Percentiles rank a stretch among this genome's conserved stretches.
These are phyloP conservation scores for Colinus virginianus DNA, from an alignment of 2,113 vertebrate species.

Conservation along the genomic window DNA sequence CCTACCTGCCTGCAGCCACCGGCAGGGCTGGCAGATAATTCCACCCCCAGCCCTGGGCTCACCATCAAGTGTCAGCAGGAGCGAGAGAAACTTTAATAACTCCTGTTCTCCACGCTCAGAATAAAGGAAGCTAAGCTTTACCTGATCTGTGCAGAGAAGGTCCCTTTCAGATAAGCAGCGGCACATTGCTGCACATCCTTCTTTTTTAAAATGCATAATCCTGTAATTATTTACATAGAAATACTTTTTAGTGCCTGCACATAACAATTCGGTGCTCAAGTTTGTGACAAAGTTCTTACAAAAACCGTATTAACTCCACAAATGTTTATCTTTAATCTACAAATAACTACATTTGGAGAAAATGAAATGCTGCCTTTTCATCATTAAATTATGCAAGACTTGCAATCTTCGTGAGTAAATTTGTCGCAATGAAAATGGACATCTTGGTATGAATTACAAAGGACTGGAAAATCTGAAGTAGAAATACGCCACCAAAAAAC, in stretches of 20 bases:
- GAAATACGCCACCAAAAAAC: conserved; percentile 63
- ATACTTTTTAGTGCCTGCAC: neutral
- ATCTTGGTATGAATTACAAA: conserved; percentile 77
- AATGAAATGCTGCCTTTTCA: conserved; percentile 60
- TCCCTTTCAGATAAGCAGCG: conserved; percentile 13
- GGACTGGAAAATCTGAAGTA: conserved; percentile 57
- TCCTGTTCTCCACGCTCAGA: neutral
- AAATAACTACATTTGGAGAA: conserved; percentile 49
- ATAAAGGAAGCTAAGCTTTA: neutral
- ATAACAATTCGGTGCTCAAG: neutral
- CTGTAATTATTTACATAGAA: conserved; percentile 25
- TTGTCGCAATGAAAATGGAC: conserved; percentile 54
- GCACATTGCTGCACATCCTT: neutral
- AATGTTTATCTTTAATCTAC: conserved; percentile 67
- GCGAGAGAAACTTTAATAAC: neutral
- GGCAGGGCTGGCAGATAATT: fast-evolving
- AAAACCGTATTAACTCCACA: conserved; percentile 24
- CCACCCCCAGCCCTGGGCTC: neutral
- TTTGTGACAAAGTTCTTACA: conserved; percentile 47
- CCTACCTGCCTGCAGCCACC: neutral
- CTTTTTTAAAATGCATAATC: conserved; percentile 22
- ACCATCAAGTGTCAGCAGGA: neutral
- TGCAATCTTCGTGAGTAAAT: conserved; percentile 54
- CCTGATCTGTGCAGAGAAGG: neutral
- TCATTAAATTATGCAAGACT: conserved; percentile 64